Conservation (phyloP, 2,797 vertebrate genomes). For the Octomys mimax region DNA sequence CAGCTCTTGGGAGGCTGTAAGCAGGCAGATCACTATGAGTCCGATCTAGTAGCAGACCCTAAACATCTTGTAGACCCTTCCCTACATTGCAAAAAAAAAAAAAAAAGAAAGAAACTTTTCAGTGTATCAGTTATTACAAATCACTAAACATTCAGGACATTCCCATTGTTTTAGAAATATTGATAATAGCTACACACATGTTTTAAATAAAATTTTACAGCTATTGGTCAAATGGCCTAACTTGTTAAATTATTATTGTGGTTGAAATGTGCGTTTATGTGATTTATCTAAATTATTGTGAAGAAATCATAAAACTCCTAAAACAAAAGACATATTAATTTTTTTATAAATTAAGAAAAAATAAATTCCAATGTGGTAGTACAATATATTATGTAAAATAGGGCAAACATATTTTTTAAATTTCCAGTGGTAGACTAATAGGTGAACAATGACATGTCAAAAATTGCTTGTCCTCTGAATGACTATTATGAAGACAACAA, state of each 20-base stretch:
- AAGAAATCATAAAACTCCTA: not conserved
- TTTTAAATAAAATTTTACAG: not conserved
- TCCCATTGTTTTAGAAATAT: not conserved
- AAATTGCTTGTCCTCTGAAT: no score
- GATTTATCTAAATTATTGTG: not conserved
- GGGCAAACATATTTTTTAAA: not conserved
- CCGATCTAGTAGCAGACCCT: no score
- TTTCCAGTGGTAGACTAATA: no score
- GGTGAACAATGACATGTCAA: fast-evolving
- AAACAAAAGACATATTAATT: not conserved
- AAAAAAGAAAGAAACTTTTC: not conserved
- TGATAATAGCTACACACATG: not conserved
- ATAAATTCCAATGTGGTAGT: not conserved
- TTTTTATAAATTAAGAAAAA: not conserved
- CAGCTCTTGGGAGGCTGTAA: no score
- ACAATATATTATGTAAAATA: fast-evolving
- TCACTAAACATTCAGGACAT: not conserved
- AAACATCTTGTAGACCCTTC: no score
- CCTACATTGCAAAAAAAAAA: no score
- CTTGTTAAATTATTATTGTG: not conserved
- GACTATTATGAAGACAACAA: no score
- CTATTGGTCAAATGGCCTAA: not conserved
- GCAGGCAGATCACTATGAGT: no score
- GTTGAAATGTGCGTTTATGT: not conserved
- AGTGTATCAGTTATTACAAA: not conserved